Evolutionary conservation across 2,888 invertebrate genomes (phyloP).

Genomic region (Timema cristinae): DNA sequence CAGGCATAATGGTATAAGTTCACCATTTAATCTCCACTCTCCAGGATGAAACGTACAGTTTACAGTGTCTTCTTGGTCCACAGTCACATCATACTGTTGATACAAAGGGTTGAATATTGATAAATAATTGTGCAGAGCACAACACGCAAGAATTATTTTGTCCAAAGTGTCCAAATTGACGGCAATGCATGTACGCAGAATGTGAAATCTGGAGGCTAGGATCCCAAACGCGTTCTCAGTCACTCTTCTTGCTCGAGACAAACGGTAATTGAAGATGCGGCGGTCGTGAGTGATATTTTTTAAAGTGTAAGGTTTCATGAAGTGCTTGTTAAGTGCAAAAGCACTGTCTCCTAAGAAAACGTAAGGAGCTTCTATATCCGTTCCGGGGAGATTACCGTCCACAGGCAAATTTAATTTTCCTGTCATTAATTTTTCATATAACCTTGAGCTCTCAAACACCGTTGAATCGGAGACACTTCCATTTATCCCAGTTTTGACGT

Average conservation of each 20-base stretch:
- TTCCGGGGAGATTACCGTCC: background rate
- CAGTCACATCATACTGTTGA: background rate
- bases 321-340: conserved; percentile 6
- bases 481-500: background rate
- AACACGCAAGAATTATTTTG: background rate
- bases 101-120: background rate
- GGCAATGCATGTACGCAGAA: background rate
- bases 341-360: conserved; percentile 13
- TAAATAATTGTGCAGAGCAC: conserved; percentile 9
- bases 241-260: conserved; percentile 5
- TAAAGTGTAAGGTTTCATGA: conserved; percentile 6
- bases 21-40: background rate
- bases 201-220: background rate
- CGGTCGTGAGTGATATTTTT: background rate
- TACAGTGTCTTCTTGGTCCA: conserved; percentile 8
- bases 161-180: background rate
- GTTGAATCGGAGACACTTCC: background rate
- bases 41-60: conserved; percentile 9
- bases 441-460: background rate
- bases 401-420: background rate
- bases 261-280: background rate
- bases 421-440: background rate
- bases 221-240: conserved; percentile 5
- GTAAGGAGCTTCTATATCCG: background rate
- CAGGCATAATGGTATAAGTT: background rate